Conservation (phyloP, 2,797 vertebrate genomes). For the Microcaecilia unicolor region DNA sequence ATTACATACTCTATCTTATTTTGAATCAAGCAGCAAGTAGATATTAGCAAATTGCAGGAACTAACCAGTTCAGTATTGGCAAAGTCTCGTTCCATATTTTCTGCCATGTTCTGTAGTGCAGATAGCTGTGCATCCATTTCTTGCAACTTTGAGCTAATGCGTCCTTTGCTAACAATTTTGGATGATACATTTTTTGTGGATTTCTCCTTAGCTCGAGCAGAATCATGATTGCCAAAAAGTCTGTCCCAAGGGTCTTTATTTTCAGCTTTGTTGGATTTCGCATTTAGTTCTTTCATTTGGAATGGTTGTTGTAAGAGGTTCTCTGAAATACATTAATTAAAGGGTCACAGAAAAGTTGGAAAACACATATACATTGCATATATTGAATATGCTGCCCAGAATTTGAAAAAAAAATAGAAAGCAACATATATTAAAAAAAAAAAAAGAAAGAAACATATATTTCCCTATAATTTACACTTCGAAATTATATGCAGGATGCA, state of each 20-base stretch:
- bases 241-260: slow-evolving; percentile 25
- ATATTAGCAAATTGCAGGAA: no score
- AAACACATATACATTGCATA: no score
- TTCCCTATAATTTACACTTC: no score
- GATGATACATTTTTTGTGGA: neutral
- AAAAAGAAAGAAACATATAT: no score
- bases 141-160: slow-evolving; percentile 55
- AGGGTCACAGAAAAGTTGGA: no score
- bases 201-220: neutral
- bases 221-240: neutral
- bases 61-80: slow-evolving; percentile 55
- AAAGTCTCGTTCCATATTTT: slow-evolving; percentile 73
- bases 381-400: no score
- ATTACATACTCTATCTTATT: no score
- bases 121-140: slow-evolving; percentile 67
- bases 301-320: neutral
- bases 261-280: neutral
- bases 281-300: neutral
- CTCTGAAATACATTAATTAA: neutral
- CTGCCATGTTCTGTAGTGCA: slow-evolving; percentile 68
- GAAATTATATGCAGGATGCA: no score
- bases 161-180: slow-evolving; percentile 17
- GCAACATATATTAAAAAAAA: no score
- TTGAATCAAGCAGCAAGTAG: no score
- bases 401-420: no score